Evolutionary conservation across 1,140 invertebrate genomes (phyloP).

Genomic region (Bombus superbus): DNA sequence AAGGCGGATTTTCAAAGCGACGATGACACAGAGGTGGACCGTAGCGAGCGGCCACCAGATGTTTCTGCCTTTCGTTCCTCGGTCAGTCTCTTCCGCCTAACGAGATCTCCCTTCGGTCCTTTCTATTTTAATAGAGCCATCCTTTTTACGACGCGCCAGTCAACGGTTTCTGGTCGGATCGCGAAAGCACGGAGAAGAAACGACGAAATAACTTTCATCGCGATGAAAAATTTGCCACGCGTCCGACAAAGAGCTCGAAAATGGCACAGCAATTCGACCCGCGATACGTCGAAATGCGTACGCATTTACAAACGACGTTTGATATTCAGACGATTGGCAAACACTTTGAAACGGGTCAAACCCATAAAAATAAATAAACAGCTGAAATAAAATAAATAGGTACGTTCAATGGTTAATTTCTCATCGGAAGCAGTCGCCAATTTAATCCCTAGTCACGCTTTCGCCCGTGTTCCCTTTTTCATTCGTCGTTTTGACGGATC

Average conservation of each 20-base stretch:
- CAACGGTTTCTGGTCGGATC: constrained; percentile 22
- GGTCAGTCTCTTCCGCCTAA: constrained; percentile 45
- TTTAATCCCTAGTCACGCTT: neutral
- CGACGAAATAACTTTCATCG: neutral
- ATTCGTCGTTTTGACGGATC: constrained; percentile 35
- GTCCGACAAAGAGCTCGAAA: no score
- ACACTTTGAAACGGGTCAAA: no score
- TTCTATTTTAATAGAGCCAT: constrained; percentile 50
- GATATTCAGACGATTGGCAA: no score
- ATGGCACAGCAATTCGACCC: no score
- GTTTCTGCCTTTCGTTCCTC: constrained; percentile 19
- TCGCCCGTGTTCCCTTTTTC: neutral
- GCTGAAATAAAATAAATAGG: neutral
- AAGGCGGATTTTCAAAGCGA: constrained; percentile 36
- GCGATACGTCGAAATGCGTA: no score
- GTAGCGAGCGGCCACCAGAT: constrained; percentile 38
- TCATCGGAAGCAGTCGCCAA: neutral
- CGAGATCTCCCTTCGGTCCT: constrained; percentile 18
- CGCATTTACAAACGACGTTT: no score
- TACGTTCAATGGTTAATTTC: no score
- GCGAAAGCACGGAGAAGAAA: neutral
- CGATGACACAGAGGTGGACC: neutral
- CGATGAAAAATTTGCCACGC: no score
- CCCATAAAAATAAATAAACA: no score
- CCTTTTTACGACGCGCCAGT: constrained; percentile 11